Conservation (phyloP, 1,140 invertebrate species). For the Microplitis demolitor region DNA sequence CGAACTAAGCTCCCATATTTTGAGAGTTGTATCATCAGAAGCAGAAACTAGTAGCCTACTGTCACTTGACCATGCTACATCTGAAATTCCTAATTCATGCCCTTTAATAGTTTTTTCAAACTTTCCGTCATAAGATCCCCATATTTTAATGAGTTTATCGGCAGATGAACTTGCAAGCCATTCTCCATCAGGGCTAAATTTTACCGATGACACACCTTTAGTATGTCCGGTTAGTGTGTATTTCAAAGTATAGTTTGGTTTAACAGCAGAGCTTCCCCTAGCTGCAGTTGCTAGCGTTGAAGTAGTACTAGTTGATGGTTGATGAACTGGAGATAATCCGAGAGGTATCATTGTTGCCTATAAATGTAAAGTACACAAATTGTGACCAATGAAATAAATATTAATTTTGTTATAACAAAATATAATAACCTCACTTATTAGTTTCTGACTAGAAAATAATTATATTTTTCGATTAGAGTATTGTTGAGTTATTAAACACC, state of each 20-base stretch:
- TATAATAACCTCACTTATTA: too few species aligned
- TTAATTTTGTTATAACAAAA: too few species aligned
- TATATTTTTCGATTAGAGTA: too few species aligned
- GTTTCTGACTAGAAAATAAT: too few species aligned
- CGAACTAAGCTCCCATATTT: slow-evolving; percentile 97
- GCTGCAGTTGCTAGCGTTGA: slow-evolving; percentile 37
- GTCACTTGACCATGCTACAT: slow-evolving; percentile 98
- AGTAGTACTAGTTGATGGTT: slow-evolving; percentile 42
- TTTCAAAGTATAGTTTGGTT: slow-evolving; percentile 96
- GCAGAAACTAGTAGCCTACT: slow-evolving; percentile 93
- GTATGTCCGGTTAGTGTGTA: slow-evolving; percentile 98
- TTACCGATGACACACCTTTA: slow-evolving; percentile 98
- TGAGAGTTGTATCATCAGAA: slow-evolving; percentile 99
- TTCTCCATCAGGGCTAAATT: slow-evolving; percentile 99
- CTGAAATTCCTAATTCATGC: slow-evolving; percentile 98
- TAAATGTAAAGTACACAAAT: too few species aligned
- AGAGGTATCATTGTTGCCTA: slow-evolving; percentile 42
- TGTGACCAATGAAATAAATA: too few species aligned
- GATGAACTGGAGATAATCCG: slow-evolving; percentile 44
- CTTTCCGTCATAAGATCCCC: slow-evolving; percentile 99
- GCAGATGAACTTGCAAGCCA: slow-evolving; percentile 97
- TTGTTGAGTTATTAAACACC: too few species aligned
- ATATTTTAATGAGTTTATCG: slow-evolving; percentile 99
- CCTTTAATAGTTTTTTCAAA: slow-evolving; percentile 98
- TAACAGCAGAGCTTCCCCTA: slow-evolving; percentile 55